Evolutionary conservation across 2,888 invertebrate species (phyloP).

Genomic region (Spicauda simplicius): DNA sequence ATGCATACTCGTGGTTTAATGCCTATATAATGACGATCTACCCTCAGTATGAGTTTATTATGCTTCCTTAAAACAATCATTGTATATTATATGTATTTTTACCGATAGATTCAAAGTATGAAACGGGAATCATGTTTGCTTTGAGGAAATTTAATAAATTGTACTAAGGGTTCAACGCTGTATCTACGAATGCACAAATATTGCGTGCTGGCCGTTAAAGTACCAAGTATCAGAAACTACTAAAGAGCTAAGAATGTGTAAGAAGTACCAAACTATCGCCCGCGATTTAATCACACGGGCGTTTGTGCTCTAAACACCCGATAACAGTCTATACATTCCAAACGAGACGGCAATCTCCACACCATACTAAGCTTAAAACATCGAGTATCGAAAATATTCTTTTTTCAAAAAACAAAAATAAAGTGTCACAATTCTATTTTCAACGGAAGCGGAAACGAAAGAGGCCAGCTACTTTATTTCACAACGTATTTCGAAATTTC

Average conservation of each 20-base stretch:
- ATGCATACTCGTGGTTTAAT: no score
- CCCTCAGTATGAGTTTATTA: no score
- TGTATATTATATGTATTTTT: no score
- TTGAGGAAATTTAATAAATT: no score
- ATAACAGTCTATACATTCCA: constrained; percentile 43
- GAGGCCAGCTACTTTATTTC: constrained; percentile 56
- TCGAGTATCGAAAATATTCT: constrained; percentile 32
- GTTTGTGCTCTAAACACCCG: constrained; percentile 60
- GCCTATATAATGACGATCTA: no score
- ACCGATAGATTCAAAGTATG: no score
- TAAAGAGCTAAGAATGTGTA: neutral
- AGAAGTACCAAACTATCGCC: neutral
- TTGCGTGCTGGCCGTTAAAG: neutral
- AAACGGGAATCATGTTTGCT: no score
- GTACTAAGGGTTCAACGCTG: no score
- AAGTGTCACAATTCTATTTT: constrained; percentile 26
- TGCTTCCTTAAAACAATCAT: no score
- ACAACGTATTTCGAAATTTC: constrained; percentile 31
- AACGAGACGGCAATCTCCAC: constrained; percentile 39
- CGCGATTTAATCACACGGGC: neutral
- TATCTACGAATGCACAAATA: neutral
- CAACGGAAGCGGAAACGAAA: constrained; percentile 47
- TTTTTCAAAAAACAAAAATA: constrained; percentile 17
- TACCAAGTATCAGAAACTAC: neutral
- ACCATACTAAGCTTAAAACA: constrained; percentile 37